Percentiles rank a stretch among this genome's conserved stretches.
Conservation (phyloP, 1,140 invertebrate genomes). For the Brachionus rubens region DNA sequence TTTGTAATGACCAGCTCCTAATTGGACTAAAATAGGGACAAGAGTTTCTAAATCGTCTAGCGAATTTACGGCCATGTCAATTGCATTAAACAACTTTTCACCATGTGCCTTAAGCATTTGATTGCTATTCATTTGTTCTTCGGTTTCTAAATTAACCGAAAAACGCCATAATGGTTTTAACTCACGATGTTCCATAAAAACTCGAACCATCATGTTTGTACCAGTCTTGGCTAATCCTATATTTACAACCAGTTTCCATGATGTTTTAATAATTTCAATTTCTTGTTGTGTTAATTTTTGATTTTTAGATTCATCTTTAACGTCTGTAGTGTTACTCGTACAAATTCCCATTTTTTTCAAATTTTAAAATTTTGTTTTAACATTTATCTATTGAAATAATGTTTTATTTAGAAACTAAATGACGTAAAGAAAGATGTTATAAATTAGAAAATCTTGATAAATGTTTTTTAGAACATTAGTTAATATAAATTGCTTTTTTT, state of each 20-base stretch:
- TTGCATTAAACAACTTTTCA: slow-evolving; percentile 34
- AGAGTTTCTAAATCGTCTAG: slow-evolving; percentile 3
- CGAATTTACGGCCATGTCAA: slow-evolving; percentile 37
- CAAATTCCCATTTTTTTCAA: slow-evolving; percentile 36
- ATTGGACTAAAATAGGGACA: slow-evolving; percentile 29
- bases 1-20: slow-evolving; percentile 19
- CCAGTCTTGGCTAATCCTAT: neutral
- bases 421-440: no score
- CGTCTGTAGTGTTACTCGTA: neutral
- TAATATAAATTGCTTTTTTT: no score
- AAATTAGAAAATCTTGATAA: no score
- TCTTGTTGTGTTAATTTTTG: slow-evolving; percentile 14
- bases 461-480: no score
- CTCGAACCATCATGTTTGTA: slow-evolving; percentile 29
- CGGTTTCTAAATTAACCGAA: slow-evolving; percentile 29
- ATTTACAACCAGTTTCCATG: slow-evolving; percentile 6
- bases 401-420: no score
- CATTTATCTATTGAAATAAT: neutral
- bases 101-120: slow-evolving; percentile 41
- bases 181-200: slow-evolving; percentile 34
- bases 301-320: neutral
- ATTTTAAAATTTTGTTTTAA: no score
- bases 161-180: slow-evolving; percentile 34
- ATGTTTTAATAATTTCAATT: neutral
- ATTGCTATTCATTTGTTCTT: slow-evolving; percentile 31